Percentiles rank a stretch among this genome's conserved stretches.
Evolutionary conservation across 2,113 vertebrate genomes (phyloP).

Genomic region (Hepsetus odoe): DNA sequence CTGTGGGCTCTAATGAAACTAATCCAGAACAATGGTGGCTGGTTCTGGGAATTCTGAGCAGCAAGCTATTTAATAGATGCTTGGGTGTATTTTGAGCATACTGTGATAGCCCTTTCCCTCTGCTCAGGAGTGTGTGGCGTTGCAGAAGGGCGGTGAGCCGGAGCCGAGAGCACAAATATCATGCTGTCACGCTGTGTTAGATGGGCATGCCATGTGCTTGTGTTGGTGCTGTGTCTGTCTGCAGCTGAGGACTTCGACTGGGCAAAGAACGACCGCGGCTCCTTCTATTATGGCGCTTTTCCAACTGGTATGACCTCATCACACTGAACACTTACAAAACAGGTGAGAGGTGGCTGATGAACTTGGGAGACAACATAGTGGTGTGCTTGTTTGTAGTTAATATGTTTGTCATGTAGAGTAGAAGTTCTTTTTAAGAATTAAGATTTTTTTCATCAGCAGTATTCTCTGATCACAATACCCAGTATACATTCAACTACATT

Average conservation of each 20-base stretch:
- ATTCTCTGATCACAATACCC: too few species aligned
- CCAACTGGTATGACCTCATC: slow-evolving; percentile 80
- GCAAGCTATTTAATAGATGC: not conserved
- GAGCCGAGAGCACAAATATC: slow-evolving; percentile 64
- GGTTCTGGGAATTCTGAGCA: not conserved
- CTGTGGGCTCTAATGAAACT: too few species aligned
- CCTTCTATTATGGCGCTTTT: slow-evolving; percentile 94
- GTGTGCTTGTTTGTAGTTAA: too few species aligned
- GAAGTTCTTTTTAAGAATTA: too few species aligned
- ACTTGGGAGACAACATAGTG: too few species aligned
- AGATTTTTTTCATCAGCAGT: too few species aligned
- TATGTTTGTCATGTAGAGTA: too few species aligned
- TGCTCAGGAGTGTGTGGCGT: slow-evolving; percentile 58
- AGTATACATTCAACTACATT: not conserved
- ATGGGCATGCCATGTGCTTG: slow-evolving; percentile 73
- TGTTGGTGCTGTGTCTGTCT: slow-evolving; percentile 73
- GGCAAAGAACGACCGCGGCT: slow-evolving; percentile 83
- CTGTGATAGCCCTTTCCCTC: not conserved
- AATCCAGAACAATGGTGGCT: not conserved
- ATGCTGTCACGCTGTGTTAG: slow-evolving; percentile 60
- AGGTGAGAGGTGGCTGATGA: not conserved
- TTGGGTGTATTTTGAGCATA: not conserved
- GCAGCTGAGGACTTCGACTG: slow-evolving; percentile 78
- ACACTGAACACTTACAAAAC: not conserved
- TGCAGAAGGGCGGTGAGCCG: slow-evolving; percentile 55